These are phyloP conservation scores for Mormyrus hasselquistii DNA, from an alignment of 2,797 vertebrate genomes.

Conservation along the genomic window DNA sequence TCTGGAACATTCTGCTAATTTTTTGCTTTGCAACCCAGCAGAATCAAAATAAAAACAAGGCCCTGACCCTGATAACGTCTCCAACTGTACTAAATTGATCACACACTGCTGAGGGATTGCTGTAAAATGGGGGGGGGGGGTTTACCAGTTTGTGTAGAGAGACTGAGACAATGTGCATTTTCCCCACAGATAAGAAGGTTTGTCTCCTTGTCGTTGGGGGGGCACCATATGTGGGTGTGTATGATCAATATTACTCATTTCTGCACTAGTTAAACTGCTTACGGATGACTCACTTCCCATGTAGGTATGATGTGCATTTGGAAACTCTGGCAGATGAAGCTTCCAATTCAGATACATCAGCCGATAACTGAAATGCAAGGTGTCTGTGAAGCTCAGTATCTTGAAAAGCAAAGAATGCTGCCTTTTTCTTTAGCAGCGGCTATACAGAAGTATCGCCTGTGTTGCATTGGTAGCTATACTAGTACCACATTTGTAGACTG, in stretches of 20 bases:
- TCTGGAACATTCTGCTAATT: neutral
- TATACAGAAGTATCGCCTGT: neutral
- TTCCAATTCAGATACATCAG: neutral
- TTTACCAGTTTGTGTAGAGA: neutral
- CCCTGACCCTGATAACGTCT: neutral
- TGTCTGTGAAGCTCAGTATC: neutral
- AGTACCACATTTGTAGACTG: neutral
- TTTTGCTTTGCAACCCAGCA: neutral
- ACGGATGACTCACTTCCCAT: neutral
- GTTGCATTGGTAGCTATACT: neutral
- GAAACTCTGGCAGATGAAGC: neutral
- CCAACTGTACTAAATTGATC: neutral
- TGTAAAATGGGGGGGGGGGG: neutral
- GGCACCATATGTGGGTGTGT: neutral
- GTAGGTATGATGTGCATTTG: neutral
- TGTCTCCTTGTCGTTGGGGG: neutral
- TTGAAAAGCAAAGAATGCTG: neutral
- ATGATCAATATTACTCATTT: slow-evolving; percentile 1
- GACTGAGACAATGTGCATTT: neutral
- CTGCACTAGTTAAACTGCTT: neutral
- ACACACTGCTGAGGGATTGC: neutral
- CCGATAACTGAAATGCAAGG: neutral
- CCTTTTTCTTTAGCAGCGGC: neutral
- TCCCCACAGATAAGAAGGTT: neutral
- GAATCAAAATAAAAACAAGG: neutral